Evolutionary conservation across 2,113 vertebrate species (phyloP), one percentile per base, ranked within the genome.

Genomic region (Odontesthes bonariensis): DNA sequence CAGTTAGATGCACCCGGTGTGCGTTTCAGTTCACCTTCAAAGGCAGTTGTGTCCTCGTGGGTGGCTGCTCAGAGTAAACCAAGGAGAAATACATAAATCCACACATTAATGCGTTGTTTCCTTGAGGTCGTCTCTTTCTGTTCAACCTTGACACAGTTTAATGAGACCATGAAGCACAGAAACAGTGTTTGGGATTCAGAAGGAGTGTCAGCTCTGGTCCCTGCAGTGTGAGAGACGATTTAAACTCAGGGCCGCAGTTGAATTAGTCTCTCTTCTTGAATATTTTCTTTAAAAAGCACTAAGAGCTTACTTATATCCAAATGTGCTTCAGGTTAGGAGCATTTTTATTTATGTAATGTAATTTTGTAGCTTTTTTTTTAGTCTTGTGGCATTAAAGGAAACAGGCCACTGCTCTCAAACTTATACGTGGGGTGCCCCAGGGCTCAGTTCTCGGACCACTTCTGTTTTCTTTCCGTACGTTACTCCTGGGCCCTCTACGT

Each of bases 51-150:
- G 69, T 84, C 81, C 85, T 86, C 69, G 56, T 40, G 62, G 69
- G 58, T 32, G 5, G 3, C 61, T 46, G 3, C 61, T 46, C 62
- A 78, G 51, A 79, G 79, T 75, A 82, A 70, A 73, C 53, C 82
- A 79, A 90, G 84, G 88, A 70, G 82, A 83, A 83, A 81, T 16
- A 66, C 82, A 85, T 88, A 84, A 88, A 85, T 77, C 86, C 73
- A 64, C 75, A 82, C 60, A 73, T 78, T 84, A 77, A 51, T 59
- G 62, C 78, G 77, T 76, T 59, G 33, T 79, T 84, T 81, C 79
- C 86, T 79, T 0, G 17, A 62, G 60, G 83, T 61, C 47, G 33
- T 31, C 40, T 66, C 20, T 32, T 6, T 77, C 47, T n/a, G 58
- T 79, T 77, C 62, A 71, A 88, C 86, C 86, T 89, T 85, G 82